Base-by-base conservation (phyloP, 1,140 invertebrate genomes). In the Ooceraea biroi region DNA sequence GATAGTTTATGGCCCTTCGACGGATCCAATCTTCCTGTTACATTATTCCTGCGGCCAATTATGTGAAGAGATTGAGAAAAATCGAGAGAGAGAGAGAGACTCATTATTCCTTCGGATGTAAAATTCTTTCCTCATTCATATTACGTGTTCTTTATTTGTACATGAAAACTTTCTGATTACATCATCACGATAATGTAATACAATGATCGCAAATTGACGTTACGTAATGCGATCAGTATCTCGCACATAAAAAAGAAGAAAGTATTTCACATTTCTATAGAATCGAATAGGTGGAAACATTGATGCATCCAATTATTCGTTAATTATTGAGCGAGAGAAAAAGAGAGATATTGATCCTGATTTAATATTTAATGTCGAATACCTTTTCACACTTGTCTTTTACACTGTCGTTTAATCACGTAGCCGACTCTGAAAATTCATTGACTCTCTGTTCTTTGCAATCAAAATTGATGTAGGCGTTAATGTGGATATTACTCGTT, bases 1-100 rank as follows among this genome's bases (percentile, higher is more conserved):
- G 76, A 80, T 76, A 63, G 58, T 76, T 76, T 27, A 12, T 44
- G 27, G 22, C 30, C 57, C 27, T 57, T 80, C 50, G 76, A 69
- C 36, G 25, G n/a, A 57, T 19, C 41, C 76, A 82, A 82, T 82
- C 30, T 73, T 17, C 69, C 55, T 61, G 68, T 82, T 73, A 82
- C 69, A 61, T 63, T 74, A 63, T 82, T 82, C 57, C 44, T 30
- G 57, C 30, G 52, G 44, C 19, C 78, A 82, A 82, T 82, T 82
- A 74, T 41, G 50, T 1, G n/a, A 17, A 55, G 50, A 55, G 17
- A 55, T 12, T 25, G 65, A 55, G 50, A 55, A 17, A 55, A 17
- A 55, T 12, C 25, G 65, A 27, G 14, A 41, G 12, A 36, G 27
- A 30, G 25, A 55, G 8, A 65, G 30, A 30, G 63, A 61, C 7